Base-by-base conservation (phyloP, 2,888 invertebrate species). In the Pimpla rufipes region DNA sequence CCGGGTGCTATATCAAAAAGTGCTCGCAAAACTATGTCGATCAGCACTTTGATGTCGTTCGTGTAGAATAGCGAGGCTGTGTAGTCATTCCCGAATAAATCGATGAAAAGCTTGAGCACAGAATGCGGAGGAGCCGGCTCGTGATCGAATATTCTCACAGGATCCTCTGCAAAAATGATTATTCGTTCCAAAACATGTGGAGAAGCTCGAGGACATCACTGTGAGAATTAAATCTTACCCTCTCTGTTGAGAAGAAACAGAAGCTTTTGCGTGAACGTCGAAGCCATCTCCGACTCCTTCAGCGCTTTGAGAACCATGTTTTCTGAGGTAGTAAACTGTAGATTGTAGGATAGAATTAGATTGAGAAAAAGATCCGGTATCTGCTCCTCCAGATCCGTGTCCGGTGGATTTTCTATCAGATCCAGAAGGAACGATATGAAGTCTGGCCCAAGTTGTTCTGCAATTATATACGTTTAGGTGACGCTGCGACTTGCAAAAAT, bases 51-150 rank as follows among this genome's bases (percentile, higher is more conserved):
- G 55, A 97, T 96, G 92, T 99, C 99, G 91, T 99, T 99, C 0
- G 98, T 98, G 93, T 99, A 99, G 94, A 99, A 98, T 85, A 98
- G 95, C 87, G 96, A 95, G 0, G 98, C 97, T 0, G 98, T 98
- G 85, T 95, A 95, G 86, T 95, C 95, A 87, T 95, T 95, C 84
- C 96, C 96, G 93, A 98, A 98, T 86, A 99, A 94, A 93, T 99
- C 98, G 59, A 96, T 96, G 87, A 98, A 96, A 88, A 99, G 95
- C 94, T 99, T 98, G 66, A 98, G 94, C 8, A 98, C 96, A 0
- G 98, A 97, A 94, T 98, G 97, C 71, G 96, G 95, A 0, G 97
- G 97, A 83, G 96, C 95, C 1, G 96, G 96, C 89, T 96, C 96
- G 92, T 98, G 97, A 88, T 97, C 97, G 91, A 98, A 96, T 91